Conservation (phyloP, 2,113 vertebrate species). For the Gavia stellata region DNA sequence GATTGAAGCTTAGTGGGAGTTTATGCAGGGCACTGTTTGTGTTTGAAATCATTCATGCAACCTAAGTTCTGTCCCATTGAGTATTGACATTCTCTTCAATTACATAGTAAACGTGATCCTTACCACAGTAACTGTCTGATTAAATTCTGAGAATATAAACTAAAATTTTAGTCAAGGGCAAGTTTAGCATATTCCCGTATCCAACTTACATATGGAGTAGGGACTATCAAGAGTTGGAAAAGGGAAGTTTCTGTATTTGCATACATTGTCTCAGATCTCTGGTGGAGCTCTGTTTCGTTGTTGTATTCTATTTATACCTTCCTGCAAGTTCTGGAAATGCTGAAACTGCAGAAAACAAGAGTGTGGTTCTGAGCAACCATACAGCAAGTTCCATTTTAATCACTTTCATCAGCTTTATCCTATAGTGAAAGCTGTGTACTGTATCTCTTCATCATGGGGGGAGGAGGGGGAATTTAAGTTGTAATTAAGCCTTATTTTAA, state of each 20-base stretch:
- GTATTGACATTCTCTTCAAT: not conserved
- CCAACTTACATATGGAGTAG: not conserved
- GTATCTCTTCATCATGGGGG: not conserved
- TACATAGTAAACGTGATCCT: not conserved
- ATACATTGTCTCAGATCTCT: constrained; percentile 57
- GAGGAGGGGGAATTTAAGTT: not conserved
- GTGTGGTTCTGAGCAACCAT: constrained; percentile 22
- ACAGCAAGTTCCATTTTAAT: constrained; percentile 48
- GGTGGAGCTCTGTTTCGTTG: constrained; percentile 66
- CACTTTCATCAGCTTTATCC: constrained; percentile 31
- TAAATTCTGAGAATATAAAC: not conserved
- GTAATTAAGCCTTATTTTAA: not conserved
- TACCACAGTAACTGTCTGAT: not conserved
- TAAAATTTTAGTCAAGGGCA: not conserved
- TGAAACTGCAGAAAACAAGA: constrained; percentile 61
- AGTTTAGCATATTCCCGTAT: not conserved
- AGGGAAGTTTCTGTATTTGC: constrained; percentile 59
- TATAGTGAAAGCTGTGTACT: not conserved
- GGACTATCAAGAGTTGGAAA: constrained; percentile 5
- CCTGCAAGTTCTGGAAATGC: constrained; percentile 61
- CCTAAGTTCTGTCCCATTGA: not conserved
- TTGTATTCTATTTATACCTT: constrained; percentile 57
- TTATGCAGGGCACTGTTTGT: not conserved
- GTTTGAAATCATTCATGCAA: not conserved
- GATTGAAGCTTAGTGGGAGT: not conserved